Evolutionary conservation across 2,797 vertebrate genomes (phyloP).

Genomic region (Onychomys leucogaster): DNA sequence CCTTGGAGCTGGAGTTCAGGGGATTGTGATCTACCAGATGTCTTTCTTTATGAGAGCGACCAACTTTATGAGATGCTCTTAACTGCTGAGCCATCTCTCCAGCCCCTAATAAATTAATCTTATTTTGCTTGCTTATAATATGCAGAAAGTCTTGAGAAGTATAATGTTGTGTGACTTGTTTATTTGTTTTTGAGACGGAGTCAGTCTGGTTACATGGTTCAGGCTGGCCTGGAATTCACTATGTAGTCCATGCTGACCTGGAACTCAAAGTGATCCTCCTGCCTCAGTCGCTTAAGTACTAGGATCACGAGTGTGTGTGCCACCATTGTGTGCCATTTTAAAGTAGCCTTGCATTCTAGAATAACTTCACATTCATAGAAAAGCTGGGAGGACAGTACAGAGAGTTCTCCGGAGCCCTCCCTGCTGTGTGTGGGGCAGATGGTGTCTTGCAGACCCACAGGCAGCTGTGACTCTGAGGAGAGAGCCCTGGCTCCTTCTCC

Average conservation of each 20-base stretch:
- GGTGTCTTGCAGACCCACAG: not conserved
- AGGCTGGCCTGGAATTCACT: not conserved
- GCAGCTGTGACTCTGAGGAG: not conserved
- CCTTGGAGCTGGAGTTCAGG: not conserved
- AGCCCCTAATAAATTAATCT: not conserved
- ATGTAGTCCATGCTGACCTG: not conserved
- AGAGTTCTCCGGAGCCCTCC: not conserved
- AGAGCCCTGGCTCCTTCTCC: not conserved
- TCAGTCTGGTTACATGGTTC: not conserved
- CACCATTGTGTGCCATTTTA: not conserved
- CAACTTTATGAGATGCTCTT: not conserved
- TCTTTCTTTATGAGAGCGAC: not conserved
- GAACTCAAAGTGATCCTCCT: not conserved
- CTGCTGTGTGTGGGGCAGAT: not conserved
- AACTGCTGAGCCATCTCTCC: not conserved
- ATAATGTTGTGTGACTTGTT: not conserved
- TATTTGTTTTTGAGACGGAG: not conserved
- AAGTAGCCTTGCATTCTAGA: constrained; percentile 52
- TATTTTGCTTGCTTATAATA: constrained; percentile 5
- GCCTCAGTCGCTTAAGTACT: not conserved
- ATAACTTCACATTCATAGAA: constrained; percentile 32
- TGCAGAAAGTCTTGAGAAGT: constrained; percentile 2
- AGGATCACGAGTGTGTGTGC: too few species aligned
- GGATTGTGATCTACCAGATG: not conserved
- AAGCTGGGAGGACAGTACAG: constrained; percentile 1